Percentiles rank a stretch among this genome's conserved stretches.
Conservation (phyloP, 2,797 vertebrate species). For the Synanceia verrucosa region DNA sequence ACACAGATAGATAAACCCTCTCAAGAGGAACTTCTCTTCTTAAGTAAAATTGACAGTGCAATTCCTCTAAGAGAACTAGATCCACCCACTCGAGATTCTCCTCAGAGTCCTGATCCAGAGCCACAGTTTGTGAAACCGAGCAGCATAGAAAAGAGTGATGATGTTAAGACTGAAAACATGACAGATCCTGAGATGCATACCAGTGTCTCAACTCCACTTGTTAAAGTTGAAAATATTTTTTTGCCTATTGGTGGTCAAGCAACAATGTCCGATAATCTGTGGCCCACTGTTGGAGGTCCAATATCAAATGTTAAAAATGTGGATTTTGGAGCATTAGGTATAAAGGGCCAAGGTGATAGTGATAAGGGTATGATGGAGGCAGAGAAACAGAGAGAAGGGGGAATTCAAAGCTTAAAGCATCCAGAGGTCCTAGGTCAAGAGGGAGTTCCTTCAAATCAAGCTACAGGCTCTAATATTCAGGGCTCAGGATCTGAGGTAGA, state of each 20-base stretch:
- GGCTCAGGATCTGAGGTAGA: slow-evolving; percentile 7
- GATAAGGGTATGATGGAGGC: slow-evolving; percentile 1
- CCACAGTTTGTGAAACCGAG: slow-evolving; percentile 81
- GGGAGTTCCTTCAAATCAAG: slow-evolving; percentile 9
- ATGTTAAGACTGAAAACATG: slow-evolving; percentile 28
- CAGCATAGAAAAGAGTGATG: slow-evolving; percentile 35
- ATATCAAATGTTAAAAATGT: slow-evolving; percentile 9
- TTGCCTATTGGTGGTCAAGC: slow-evolving; percentile 14
- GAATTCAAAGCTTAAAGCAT: background rate
- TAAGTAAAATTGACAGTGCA: slow-evolving; percentile 62
- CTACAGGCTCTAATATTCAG: slow-evolving; percentile 1
- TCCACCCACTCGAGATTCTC: slow-evolving; percentile 75
- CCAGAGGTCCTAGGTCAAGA: background rate
- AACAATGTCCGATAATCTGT: background rate
- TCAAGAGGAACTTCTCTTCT: slow-evolving; percentile 36
- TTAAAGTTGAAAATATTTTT: slow-evolving; percentile 39
- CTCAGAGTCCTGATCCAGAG: slow-evolving; percentile 83
- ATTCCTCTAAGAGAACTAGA: slow-evolving; percentile 72
- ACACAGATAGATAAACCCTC: slow-evolving; percentile 29
- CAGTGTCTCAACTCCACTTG: background rate
- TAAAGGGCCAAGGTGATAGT: slow-evolving; percentile 10
- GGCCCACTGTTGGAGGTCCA: slow-evolving; percentile 1
- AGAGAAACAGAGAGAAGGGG: slow-evolving; percentile 11
- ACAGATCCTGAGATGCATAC: slow-evolving; percentile 6
- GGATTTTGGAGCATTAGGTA: background rate